These are phyloP conservation scores for Meganola albula DNA, from an alignment of 2,888 invertebrate genomes.

Conservation along the genomic window DNA sequence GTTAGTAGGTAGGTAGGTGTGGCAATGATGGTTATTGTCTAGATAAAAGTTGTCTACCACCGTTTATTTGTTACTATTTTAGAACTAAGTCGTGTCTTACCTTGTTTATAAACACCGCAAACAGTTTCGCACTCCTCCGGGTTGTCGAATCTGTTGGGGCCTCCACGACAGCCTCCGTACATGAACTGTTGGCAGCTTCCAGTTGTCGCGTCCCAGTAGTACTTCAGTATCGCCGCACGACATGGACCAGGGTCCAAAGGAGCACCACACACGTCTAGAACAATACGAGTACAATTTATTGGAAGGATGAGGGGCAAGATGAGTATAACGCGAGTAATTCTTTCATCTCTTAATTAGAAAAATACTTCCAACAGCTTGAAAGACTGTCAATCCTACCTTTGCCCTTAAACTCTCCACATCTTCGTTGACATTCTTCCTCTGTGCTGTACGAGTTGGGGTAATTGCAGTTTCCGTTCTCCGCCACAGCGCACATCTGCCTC, in stretches of 20 bases:
- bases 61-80: too few relatives aligned
- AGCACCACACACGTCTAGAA: slow-evolving; percentile 84
- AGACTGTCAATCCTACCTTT: too few relatives aligned
- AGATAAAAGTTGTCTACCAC: too few relatives aligned
- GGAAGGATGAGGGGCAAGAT: too few relatives aligned
- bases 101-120: slow-evolving; percentile 69
- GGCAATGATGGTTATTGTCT: too few relatives aligned
- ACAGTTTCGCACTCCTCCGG: slow-evolving; percentile 84
- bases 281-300: too few relatives aligned
- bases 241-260: slow-evolving; percentile 85
- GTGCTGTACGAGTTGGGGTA: slow-evolving; percentile 85
- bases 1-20: too few relatives aligned
- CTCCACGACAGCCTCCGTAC: slow-evolving; percentile 91
- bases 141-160: slow-evolving; percentile 88
- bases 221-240: slow-evolving; percentile 79
- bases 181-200: slow-evolving; percentile 83
- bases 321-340: too few relatives aligned
- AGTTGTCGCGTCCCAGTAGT: slow-evolving; percentile 80
- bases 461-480: slow-evolving; percentile 72
- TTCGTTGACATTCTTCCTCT: slow-evolving; percentile 75
- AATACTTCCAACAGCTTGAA: too few relatives aligned
- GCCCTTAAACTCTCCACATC: too few relatives aligned
- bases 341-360: too few relatives aligned
- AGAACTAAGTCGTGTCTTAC: slow-evolving; percentile 40
- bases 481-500: slow-evolving; percentile 76